Evolutionary conservation across 2,888 invertebrate genomes (phyloP).

Genomic region (Auanema freiburgensis): DNA sequence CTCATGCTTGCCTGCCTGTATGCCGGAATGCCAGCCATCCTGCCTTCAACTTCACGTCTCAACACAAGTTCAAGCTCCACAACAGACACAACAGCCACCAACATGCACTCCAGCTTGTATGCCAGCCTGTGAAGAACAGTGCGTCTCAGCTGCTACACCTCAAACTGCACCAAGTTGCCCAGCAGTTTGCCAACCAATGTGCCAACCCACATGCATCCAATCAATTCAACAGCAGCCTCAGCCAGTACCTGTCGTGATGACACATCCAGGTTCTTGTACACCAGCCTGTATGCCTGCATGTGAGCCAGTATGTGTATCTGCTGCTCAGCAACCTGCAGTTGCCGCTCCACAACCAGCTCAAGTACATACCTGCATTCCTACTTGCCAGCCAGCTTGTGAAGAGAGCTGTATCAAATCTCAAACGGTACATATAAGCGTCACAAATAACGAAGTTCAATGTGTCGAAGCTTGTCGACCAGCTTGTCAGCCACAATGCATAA

Average conservation of each 20-base stretch:
- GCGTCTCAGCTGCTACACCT: neutral
- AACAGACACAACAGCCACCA: slow-evolving; percentile 8
- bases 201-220: slow-evolving; percentile 11
- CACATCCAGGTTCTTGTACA: slow-evolving; percentile 19
- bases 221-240: neutral
- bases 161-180: slow-evolving; percentile 2
- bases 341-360: slow-evolving; percentile 7
- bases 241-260: too few relatives aligned
- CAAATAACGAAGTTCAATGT: slow-evolving; percentile 35
- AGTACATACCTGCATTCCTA: slow-evolving; percentile 26
- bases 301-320: slow-evolving; percentile 26
- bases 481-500: slow-evolving; percentile 33
- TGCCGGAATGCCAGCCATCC: neutral
- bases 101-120: neutral
- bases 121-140: neutral
- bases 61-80: slow-evolving; percentile 8
- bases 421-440: slow-evolving; percentile 30
- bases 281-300: slow-evolving; percentile 44
- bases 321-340: slow-evolving; percentile 7
- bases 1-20: slow-evolving; percentile 3
- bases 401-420: slow-evolving; percentile 7
- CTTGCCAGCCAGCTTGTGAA: slow-evolving; percentile 13
- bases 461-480: slow-evolving; percentile 30
- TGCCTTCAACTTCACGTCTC: slow-evolving; percentile 7
- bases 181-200: slow-evolving; percentile 3